Evolutionary conservation across 2,888 invertebrate genomes (phyloP).

Genomic region (Cenopis cana): DNA sequence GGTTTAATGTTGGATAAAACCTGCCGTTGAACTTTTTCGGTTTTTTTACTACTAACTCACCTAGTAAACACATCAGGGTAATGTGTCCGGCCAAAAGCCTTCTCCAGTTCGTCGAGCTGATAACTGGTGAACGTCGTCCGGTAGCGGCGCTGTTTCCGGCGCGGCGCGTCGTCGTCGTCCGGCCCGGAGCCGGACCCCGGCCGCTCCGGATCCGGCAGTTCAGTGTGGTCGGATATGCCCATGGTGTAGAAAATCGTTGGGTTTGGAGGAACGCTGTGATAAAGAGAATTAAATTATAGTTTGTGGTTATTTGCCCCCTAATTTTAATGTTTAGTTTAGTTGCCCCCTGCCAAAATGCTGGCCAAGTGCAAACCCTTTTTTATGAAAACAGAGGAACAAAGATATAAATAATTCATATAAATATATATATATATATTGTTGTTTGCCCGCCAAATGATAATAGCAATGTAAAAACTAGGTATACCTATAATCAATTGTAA

Average conservation of each 20-base stretch:
- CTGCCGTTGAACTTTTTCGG: no score
- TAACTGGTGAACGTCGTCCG: conserved; percentile 97
- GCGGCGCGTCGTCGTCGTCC: conserved; percentile 91
- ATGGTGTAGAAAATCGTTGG: conserved; percentile 53
- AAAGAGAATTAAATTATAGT: conserved; percentile 46
- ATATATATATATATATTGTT: no score
- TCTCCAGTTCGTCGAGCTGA: conserved; percentile 97
- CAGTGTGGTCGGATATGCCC: conserved; percentile 78
- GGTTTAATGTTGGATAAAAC: no score
- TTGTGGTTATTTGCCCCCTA: no score
- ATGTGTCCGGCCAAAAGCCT: conserved; percentile 98
- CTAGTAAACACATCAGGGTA: conserved; percentile 99
- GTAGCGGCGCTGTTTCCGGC: conserved; percentile 96
- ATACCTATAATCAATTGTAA: neutral
- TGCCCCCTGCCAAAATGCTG: no score
- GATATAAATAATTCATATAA: no score
- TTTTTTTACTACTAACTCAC: conserved; percentile 72
- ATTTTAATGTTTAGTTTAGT: no score
- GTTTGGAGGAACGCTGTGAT: conserved; percentile 52
- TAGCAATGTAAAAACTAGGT: neutral
- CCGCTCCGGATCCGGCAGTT: conserved; percentile 70
- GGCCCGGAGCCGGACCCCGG: conserved; percentile 76
- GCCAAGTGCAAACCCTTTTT: no score
- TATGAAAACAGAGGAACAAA: no score
- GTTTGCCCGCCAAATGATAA: neutral